Evolutionary conservation across 2,888 invertebrate species (phyloP), one percentile per base, ranked within the genome.

Genomic region (Lasioglossum morio): DNA sequence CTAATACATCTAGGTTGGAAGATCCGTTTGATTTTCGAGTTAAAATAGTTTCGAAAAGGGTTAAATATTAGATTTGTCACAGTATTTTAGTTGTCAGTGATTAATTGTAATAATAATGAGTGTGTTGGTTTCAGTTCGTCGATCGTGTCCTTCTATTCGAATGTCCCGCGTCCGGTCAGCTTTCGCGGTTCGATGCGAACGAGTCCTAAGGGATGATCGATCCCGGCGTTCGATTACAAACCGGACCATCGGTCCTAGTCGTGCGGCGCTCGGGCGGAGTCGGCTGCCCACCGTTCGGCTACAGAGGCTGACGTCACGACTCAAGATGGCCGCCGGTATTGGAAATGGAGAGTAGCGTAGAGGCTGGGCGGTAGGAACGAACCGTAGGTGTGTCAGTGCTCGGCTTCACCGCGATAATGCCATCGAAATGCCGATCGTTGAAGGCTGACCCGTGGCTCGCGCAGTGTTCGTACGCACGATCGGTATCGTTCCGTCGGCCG

Each of bases 261-360:
- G 89, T 78, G 27, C 8, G 66, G 23, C 69, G 76, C 53, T 90
- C 92, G 92, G 84, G 81, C 63, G 86, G 89, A 90, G 90, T 85
- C 88, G 89, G 85, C 81, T 82, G 90, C 77, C 77, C 37, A 69
- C 37, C 76, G 85, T 90, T 89, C 90, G 90, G 83, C 40, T 75
- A 77, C 87, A 74, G 78, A 79, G 87, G 84, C 88, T 97, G 97
- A 97, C 97, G 97, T 97, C 96, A 96, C 95, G 95, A 96, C 96
- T 96, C 97, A 97, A 97, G 97, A 97, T 97, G 97, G 97, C 97
- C 96, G 97, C 96, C 96, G 96, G 96, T 96, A 96, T 96, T 96
- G 96, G 96, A 96, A 96, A 96, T 95, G 96, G 96, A 96, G 95
- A 96, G 95, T 95, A 96, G 96, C 96, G 95, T 97, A 96, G 96